These are phyloP conservation scores for Ephestia elutella DNA, from an alignment of 1,140 invertebrate species.

Conservation along the genomic window DNA sequence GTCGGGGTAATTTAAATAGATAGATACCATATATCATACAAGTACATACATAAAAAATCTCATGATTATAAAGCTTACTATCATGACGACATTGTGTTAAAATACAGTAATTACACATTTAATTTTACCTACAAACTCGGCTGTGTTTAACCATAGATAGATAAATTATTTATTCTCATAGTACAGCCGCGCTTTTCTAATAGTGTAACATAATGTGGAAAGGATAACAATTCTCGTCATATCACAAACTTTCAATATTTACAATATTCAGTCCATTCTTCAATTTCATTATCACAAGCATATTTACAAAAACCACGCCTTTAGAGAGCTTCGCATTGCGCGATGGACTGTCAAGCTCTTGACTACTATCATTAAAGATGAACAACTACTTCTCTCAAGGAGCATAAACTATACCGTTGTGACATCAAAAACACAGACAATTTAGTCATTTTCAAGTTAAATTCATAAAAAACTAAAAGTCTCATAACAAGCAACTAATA, in stretches of 20 bases:
- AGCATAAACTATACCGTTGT: neutral
- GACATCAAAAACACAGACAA: conserved; percentile 1
- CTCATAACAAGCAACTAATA: neutral
- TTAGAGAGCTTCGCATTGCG: conserved; percentile 18
- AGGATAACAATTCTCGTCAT: conserved; percentile 8
- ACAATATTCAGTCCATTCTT: conserved; percentile 23
- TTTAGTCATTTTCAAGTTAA: neutral
- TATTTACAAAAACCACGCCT: conserved; percentile 14
- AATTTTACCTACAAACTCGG: too few relatives aligned
- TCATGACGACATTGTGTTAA: too few relatives aligned
- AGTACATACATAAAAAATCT: too few relatives aligned
- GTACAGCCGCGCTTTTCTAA: too few relatives aligned
- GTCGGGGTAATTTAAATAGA: too few relatives aligned
- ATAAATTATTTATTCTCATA: too few relatives aligned
- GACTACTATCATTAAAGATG: neutral
- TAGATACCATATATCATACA: too few relatives aligned
- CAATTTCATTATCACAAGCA: conserved; percentile 18
- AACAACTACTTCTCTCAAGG: neutral
- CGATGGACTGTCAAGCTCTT: neutral
- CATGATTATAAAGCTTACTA: too few relatives aligned
- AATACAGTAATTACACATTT: too few relatives aligned
- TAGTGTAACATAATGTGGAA: neutral
- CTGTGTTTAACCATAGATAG: too few relatives aligned
- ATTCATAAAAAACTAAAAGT: neutral
- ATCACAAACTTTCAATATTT: conserved; percentile 18